phyloP scores from a whole-genome alignment of 1,140 invertebrate genomes.

The Drosophila subobscura region DNA sequence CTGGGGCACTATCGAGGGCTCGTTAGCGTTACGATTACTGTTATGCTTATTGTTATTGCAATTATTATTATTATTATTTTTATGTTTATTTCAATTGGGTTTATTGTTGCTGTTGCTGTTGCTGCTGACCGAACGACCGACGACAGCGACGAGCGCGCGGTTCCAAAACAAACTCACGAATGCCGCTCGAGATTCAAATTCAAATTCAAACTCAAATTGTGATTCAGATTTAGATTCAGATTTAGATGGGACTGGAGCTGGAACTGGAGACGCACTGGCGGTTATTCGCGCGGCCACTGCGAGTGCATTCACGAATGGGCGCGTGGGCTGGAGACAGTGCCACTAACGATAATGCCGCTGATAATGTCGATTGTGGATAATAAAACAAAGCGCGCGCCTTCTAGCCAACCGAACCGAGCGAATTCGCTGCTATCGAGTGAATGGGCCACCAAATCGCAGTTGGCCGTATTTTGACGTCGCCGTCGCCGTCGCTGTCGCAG shows the following conservation, averaged over 20 bases:
- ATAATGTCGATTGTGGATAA: conserved; percentile 83
- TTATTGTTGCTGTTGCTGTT: conserved; percentile 41
- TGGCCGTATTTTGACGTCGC: conserved; percentile 82
- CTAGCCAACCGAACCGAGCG: conserved; percentile 70
- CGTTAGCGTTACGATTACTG: conserved; percentile 60
- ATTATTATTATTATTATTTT: conserved; percentile 53
- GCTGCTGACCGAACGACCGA: conserved; percentile 54
- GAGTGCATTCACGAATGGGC: conserved; percentile 40
- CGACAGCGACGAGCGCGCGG: conserved; percentile 56
- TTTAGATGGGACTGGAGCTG: conserved; percentile 15
- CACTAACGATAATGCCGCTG: conserved; percentile 83
- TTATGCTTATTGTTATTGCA: conserved; percentile 54
- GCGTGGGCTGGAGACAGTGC: conserved; percentile 67
- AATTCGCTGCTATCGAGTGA: conserved; percentile 82
- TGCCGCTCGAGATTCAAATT: conserved; percentile 2
- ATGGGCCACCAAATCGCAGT: conserved; percentile 83
- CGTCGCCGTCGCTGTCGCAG: conserved; percentile 14
- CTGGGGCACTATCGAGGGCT: conserved; percentile 49
- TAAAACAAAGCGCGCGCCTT: conserved; percentile 84
- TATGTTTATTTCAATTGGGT: conserved; percentile 42
- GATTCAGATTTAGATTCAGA: conserved; percentile 19
- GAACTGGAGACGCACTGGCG: conserved; percentile 14
- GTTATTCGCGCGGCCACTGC: conserved; percentile 37
- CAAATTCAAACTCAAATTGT: conserved; percentile 2
- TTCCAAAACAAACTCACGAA: conserved; percentile 50